These are phyloP conservation scores for Griposia aprilina DNA, from an alignment of 2,888 invertebrate species.

Conservation along the genomic window DNA sequence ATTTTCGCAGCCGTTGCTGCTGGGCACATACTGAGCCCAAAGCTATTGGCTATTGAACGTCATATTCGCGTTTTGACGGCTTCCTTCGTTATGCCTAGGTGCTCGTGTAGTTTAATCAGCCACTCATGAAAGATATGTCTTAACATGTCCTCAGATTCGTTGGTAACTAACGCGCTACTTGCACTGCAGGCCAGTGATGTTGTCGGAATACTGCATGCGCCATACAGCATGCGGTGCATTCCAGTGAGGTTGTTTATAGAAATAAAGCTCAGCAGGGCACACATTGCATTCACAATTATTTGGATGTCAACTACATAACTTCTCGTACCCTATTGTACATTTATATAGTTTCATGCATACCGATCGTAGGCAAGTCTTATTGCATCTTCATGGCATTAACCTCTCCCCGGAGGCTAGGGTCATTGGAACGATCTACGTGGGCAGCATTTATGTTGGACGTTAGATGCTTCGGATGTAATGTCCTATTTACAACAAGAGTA, in stretches of 20 bases:
- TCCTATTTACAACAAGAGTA: conserved; percentile 15
- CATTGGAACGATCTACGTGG: conserved; percentile 43
- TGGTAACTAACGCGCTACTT: background rate
- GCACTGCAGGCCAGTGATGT: no score
- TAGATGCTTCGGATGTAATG: conserved; percentile 26
- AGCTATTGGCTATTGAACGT: background rate
- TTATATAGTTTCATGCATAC: background rate
- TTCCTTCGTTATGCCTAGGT: background rate
- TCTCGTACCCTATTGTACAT: background rate
- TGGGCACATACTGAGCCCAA: background rate
- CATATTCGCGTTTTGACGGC: background rate
- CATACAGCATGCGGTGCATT: background rate
- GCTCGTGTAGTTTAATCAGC: background rate
- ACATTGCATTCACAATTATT: conserved; percentile 8
- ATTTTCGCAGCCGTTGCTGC: conserved; percentile 2
- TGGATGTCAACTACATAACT: background rate
- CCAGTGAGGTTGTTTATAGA: background rate
- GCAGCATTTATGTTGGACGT: conserved; percentile 26
- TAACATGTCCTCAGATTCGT: no score
- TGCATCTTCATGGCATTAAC: conserved; percentile 18
- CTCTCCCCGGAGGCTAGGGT: conserved; percentile 29
- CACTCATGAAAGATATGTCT: background rate
- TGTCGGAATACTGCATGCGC: background rate
- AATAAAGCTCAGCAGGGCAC: background rate
- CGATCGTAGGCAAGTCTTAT: conserved; percentile 19